Percentiles rank a stretch among this genome's conserved stretches.
phyloP scores from a whole-genome alignment of 1,140 invertebrate genomes.

The Triops cancriformis region DNA sequence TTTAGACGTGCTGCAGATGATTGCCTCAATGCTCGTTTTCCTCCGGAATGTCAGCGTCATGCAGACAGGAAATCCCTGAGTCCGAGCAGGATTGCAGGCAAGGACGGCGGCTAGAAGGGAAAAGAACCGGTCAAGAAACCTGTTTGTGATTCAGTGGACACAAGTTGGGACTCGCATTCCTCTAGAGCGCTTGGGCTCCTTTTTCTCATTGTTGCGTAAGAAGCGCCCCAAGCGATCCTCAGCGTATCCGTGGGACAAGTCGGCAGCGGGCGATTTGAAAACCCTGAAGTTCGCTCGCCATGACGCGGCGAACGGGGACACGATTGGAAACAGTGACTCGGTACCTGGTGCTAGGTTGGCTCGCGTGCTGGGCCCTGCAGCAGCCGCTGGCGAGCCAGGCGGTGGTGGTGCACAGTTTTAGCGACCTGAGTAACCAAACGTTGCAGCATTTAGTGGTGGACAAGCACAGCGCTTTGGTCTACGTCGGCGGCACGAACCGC shows the following conservation, averaged over 20 bases:
- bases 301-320: too few relatives aligned
- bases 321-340: too few relatives aligned
- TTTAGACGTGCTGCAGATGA: background rate
- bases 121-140: background rate
- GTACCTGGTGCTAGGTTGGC: background rate
- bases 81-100: background rate
- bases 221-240: too few relatives aligned
- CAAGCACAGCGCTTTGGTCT: conserved; percentile 81
- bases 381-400: background rate
- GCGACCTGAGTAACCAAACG: conserved; percentile 27
- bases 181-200: background rate
- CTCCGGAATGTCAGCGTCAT: background rate
- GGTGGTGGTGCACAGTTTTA: conserved; percentile 1
- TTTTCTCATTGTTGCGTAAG: background rate
- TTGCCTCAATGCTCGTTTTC: conserved; percentile 1
- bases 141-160: background rate
- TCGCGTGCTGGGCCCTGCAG: background rate
- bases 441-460: conserved; percentile 79
- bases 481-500: conserved; percentile 86
- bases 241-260: too few relatives aligned
- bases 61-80: conserved; percentile 1
- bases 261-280: too few relatives aligned
- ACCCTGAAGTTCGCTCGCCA: too few relatives aligned
- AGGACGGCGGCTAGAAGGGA: background rate
- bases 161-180: background rate